Conservation (phyloP, 2,797 vertebrate species). For the Typhlichthys subterraneus region DNA sequence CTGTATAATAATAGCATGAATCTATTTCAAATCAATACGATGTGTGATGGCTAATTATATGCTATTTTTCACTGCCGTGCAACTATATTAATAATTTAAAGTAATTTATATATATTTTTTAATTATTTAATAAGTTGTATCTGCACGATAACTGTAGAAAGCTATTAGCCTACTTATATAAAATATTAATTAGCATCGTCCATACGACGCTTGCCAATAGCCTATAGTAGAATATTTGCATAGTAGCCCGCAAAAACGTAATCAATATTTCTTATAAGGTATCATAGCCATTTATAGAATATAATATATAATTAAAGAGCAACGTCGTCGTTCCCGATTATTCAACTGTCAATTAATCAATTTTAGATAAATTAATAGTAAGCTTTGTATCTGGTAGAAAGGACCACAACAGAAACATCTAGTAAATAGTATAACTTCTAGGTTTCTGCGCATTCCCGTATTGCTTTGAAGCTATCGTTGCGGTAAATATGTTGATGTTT, state of each 20-base stretch:
- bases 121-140: no score
- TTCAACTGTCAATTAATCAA: not conserved
- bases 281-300: no score
- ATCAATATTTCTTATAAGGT: conserved; percentile 15
- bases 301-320: conserved; percentile 38
- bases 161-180: conserved; percentile 8
- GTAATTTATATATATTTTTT: no score
- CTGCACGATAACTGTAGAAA: no score
- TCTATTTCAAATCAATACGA: not conserved
- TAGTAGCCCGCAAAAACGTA: not conserved
- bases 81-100: not conserved
- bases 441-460: conserved; percentile 51
- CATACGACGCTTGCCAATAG: conserved; percentile 8
- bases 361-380: conserved; percentile 15
- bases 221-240: conserved; percentile 40
- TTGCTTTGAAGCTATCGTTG: conserved; percentile 85
- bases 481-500: conserved; percentile 87
- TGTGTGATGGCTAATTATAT: not conserved
- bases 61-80: not conserved
- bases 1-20: conserved; percentile 9
- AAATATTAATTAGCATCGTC: conserved; percentile 33
- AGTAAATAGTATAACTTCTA: conserved; percentile 26
- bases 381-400: conserved; percentile 18
- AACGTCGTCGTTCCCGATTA: conserved; percentile 19
- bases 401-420: conserved; percentile 4